Evolutionary conservation across 2,797 vertebrate genomes (phyloP).

Genomic region (Sebastolobus altivelis): DNA sequence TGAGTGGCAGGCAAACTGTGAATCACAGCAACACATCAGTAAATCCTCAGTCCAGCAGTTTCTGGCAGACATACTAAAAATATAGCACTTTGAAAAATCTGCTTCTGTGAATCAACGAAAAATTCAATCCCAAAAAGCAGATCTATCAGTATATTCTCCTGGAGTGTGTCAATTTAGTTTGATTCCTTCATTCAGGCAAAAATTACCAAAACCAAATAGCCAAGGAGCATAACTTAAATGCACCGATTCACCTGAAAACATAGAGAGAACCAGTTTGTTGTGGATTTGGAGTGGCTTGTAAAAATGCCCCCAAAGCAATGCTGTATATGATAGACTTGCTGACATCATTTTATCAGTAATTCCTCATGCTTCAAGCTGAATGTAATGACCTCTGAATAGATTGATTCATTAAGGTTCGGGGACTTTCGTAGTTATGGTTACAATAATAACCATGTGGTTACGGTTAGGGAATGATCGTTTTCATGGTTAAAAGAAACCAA

Average conservation of each 20-base stretch:
- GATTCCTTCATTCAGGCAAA: neutral
- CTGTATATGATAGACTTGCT: neutral
- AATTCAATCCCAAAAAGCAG: neutral
- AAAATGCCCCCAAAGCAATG: neutral
- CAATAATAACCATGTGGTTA: no score
- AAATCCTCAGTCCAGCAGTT: neutral
- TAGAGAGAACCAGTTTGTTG: neutral
- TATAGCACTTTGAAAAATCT: neutral
- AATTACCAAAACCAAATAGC: neutral
- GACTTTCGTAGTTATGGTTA: no score
- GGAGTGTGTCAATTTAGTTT: neutral
- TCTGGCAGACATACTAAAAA: neutral
- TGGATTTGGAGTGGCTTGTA: neutral
- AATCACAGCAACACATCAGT: neutral
- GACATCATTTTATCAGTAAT: neutral
- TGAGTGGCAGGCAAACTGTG: neutral
- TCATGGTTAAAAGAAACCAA: no score
- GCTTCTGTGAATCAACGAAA: neutral
- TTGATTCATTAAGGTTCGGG: neutral
- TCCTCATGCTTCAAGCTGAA: neutral
- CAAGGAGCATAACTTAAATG: neutral
- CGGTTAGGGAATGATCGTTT: no score
- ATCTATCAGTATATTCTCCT: neutral
- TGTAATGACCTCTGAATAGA: neutral
- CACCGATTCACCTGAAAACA: neutral